phyloP scores from a whole-genome alignment of 1,140 invertebrate genomes.

The Neodiprion pinetum region DNA sequence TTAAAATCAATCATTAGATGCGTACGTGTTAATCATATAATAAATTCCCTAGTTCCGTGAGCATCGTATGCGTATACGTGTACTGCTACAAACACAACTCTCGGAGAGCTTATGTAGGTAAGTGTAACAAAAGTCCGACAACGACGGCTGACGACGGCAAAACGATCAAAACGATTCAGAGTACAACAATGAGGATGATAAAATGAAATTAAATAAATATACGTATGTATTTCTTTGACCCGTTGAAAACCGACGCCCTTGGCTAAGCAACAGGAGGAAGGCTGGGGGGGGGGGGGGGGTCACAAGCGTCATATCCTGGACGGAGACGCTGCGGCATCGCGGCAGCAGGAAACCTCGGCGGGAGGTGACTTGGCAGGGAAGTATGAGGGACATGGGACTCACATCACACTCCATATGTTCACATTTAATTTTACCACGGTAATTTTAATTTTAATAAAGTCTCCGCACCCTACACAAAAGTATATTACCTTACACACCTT shows the following conservation, averaged over 20 bases:
- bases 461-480: not conserved
- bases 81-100: no score
- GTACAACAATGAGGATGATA: no score
- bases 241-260: not conserved
- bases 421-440: not conserved
- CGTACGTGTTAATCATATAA: no score
- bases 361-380: not conserved
- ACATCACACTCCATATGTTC: not conserved
- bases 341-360: slow-evolving; percentile 4
- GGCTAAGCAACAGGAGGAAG: not conserved
- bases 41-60: no score
- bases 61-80: no score
- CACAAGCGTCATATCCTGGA: not conserved
- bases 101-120: no score
- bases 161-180: no score
- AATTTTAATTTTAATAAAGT: not conserved
- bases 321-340: not conserved
- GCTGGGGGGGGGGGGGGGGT: not conserved
- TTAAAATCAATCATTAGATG: no score
- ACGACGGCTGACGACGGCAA: no score
- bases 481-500: no score
- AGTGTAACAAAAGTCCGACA: no score
- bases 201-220: not conserved
- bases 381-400: not conserved
- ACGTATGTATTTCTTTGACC: not conserved